Evolutionary conservation across 1,140 invertebrate genomes (phyloP).

Genomic region (Drosophila ohnishii): DNA sequence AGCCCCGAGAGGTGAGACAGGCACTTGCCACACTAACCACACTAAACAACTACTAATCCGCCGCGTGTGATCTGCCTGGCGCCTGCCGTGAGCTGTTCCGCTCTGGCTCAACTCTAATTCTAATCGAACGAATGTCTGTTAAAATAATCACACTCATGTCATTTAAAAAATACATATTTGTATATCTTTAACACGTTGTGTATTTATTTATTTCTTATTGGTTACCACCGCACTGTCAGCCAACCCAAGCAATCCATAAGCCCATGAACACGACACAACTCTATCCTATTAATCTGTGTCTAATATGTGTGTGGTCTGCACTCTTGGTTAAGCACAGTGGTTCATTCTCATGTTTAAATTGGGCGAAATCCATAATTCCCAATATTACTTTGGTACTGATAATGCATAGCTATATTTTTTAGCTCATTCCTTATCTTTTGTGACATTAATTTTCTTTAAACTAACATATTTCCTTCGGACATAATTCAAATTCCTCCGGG

Average conservation of each 20-base stretch:
- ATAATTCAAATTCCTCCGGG: neutral
- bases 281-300: constrained; percentile 8
- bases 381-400: neutral
- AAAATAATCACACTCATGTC: constrained; percentile 72
- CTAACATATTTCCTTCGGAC: too few species aligned
- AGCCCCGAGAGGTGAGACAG: constrained; percentile 84
- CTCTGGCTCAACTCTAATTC: constrained; percentile 59
- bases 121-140: constrained; percentile 69
- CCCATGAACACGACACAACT: constrained; percentile 14
- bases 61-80: constrained; percentile 42
- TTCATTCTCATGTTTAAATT: constrained; percentile 6
- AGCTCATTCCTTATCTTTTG: constrained; percentile 2
- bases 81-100: constrained; percentile 35
- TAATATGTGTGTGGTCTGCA: constrained; percentile 14
- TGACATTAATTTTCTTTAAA: neutral
- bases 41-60: constrained; percentile 75
- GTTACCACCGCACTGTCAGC: constrained; percentile 33
- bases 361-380: constrained; percentile 2
- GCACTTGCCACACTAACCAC: constrained; percentile 75
- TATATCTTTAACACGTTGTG: constrained; percentile 64
- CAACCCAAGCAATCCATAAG: constrained; percentile 19
- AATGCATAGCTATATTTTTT: neutral
- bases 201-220: constrained; percentile 67
- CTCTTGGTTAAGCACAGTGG: constrained; percentile 17
- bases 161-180: constrained; percentile 72